Base-by-base conservation (phyloP, 2,888 invertebrate species). In the Branchinecta sandiegonensis region DNA sequence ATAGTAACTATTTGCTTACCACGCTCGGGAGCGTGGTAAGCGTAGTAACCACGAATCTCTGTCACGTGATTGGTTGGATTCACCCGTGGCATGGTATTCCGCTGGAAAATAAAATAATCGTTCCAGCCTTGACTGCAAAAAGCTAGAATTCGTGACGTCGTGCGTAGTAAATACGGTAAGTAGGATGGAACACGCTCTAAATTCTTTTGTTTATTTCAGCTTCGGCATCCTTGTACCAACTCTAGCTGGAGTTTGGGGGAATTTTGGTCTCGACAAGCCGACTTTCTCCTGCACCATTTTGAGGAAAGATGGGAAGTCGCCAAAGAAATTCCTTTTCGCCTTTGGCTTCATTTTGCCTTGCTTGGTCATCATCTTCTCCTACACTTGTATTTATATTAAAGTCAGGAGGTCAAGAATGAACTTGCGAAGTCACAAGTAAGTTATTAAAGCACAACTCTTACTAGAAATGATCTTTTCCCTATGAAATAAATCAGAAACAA, bases 251-350 rank as follows among this genome's bases (percentile, higher is more conserved):
- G 79, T 89, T 17, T 93, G 92, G 92, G 93, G 93, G 14, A 84
- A 83, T 73, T 81, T 94, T 71, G 93, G 92, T 0, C 79, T 91
- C 50, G 87, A 91, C 73, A 80, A 83, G 47, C 81, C 83, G 23
- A 90, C 91, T 2, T 93, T 92, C 77, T 92, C 92, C 0, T 94
- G 94, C 78, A 94, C 93, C 37, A 91, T 93, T 73, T 80, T 92
- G 66, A 83, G 84, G 71, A 87, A 89, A 75, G 81, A 88, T 75
- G 88, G 87, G 63, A 81, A 78, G 71, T 91, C 90, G 1, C 91
- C 91, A 5, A 90, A 91, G 79, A 91, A 90, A 77, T 84, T 86
- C 69, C 81, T 92, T 0, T 92, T 92, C 80, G 81, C 88, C 14
- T 82, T 91, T 73, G 91, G 89, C 2, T 37, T 37, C 37, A 37